Percentiles rank a stretch among this genome's conserved stretches.
phyloP scores from a whole-genome alignment of 2,888 invertebrate genomes.

The Noctuana brunneofusca region DNA sequence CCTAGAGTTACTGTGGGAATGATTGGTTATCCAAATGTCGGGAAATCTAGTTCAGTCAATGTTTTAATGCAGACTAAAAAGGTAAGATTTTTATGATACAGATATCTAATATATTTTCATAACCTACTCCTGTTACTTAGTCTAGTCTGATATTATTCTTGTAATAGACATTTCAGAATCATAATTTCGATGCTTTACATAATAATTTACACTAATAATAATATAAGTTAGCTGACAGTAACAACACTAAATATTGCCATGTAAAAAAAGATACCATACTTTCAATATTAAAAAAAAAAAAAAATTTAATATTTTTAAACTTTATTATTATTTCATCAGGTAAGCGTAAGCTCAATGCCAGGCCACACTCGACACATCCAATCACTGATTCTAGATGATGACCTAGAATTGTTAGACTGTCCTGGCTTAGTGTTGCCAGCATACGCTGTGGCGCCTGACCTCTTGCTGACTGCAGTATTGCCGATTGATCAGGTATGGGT shows the following conservation, averaged over 20 bases:
- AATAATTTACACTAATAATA: too few species aligned
- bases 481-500: conserved; percentile 93
- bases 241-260: too few species aligned
- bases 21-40: conserved; percentile 99
- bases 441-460: conserved; percentile 96
- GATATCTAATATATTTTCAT: neutral
- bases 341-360: conserved; percentile 97
- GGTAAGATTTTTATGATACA: conserved; percentile 62
- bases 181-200: too few species aligned
- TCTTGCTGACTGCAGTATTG: conserved; percentile 97
- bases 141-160: too few species aligned
- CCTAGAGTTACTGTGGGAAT: conserved; percentile 92
- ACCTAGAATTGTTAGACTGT: conserved; percentile 96
- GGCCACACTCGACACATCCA: conserved; percentile 99
- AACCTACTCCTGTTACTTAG: too few species aligned
- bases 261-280: too few species aligned
- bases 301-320: too few species aligned
- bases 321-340: conserved; percentile 51
- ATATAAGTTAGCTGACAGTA: too few species aligned
- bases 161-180: too few species aligned
- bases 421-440: conserved; percentile 99
- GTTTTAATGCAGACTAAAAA: conserved; percentile 92
- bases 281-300: too few species aligned
- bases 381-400: conserved; percentile 90
- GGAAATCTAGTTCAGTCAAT: conserved; percentile 99